A percentile compares a stretch with the other conserved stretches of the same genome.
These are phyloP conservation scores for Crotalus helleri DNA, from an alignment of 2,113 vertebrate species.

Conservation along the genomic window DNA sequence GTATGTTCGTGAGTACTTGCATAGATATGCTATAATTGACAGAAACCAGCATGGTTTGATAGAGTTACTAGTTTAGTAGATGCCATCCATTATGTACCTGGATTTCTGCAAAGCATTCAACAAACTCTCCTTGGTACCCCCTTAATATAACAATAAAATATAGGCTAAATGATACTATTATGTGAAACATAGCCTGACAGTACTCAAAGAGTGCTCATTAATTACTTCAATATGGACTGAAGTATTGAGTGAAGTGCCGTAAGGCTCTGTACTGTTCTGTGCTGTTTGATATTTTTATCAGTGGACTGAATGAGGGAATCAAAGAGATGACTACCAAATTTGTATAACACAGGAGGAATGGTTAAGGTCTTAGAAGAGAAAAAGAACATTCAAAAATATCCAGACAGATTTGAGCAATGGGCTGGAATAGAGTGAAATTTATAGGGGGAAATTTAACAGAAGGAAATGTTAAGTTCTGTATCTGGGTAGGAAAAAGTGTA, in stretches of 20 bases:
- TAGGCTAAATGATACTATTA: background rate
- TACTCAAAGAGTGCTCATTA: background rate
- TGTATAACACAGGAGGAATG: background rate
- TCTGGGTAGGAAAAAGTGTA: background rate
- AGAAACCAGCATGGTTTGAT: background rate
- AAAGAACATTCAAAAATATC: background rate
- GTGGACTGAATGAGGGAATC: background rate
- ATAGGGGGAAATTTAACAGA: background rate
- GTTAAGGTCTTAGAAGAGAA: background rate
- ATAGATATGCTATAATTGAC: background rate
- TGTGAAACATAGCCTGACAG: background rate
- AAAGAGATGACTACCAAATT: background rate
- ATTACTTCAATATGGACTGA: background rate
- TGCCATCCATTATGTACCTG: background rate
- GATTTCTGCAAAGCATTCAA: background rate
- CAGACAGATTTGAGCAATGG: background rate
- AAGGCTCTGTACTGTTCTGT: background rate
- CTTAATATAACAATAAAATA: background rate
- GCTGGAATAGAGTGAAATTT: background rate
- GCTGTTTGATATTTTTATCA: background rate
- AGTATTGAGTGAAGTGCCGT: background rate
- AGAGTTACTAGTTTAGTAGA: background rate
- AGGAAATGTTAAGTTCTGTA: background rate
- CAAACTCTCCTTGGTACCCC: background rate
- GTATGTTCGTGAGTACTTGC: background rate